phyloP scores from a whole-genome alignment of 2,113 vertebrate species.

The Mesembrinibis cayennensis region DNA sequence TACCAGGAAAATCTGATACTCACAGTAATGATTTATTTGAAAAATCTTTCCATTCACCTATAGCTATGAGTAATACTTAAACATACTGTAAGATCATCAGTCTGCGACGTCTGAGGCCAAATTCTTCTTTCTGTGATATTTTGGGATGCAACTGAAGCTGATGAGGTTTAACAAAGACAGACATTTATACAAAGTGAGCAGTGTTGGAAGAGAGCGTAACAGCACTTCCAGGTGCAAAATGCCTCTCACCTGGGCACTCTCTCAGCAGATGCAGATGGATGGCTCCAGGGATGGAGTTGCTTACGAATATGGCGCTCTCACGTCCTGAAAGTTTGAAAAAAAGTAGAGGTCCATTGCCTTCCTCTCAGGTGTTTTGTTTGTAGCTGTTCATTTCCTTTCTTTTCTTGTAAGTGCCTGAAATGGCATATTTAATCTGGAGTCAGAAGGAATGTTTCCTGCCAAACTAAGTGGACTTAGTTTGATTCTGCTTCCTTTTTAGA shows the following conservation, averaged over 20 bases:
- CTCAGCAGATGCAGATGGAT: not conserved
- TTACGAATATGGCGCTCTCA: not conserved
- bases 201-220: not conserved
- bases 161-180: not conserved
- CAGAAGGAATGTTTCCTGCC: not conserved
- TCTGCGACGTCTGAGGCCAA: not conserved
- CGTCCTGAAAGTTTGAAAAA: not conserved
- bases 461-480: not conserved
- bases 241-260: not conserved
- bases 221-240: not conserved
- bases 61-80: not conserved
- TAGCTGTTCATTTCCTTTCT: not conserved
- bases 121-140: not conserved
- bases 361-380: not conserved
- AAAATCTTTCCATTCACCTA: conserved; percentile 51
- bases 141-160: not conserved
- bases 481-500: not conserved
- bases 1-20: conserved; percentile 31
- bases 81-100: conserved; percentile 38
- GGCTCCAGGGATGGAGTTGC: not conserved
- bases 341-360: not conserved
- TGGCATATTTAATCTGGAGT: not conserved
- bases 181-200: not conserved
- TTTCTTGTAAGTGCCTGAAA: not conserved
- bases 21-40: not conserved